Base-by-base conservation (phyloP, 23 tunicate species). In the Trididemnum miniatum region DNA sequence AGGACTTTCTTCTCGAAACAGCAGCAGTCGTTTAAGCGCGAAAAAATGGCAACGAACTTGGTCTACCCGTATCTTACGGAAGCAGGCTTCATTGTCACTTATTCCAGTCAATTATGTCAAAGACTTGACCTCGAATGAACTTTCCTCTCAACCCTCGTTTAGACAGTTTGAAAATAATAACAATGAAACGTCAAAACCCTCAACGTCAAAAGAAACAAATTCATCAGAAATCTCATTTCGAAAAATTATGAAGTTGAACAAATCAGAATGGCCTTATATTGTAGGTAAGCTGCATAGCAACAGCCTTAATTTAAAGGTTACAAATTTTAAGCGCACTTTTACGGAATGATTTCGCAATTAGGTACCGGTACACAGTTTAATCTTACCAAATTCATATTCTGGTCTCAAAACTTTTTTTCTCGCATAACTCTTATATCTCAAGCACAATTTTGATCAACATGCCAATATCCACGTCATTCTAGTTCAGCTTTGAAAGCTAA, bases 191-290 rank as follows among this genome's bases (percentile, higher is more conserved):
- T 23, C 31, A 37, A 15, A 28, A 38, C 27, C 9, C 5, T 2
- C 59, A 35, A 35, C 60, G 28, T 65, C 71, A 0, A 83, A 88
- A 40, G 80, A 76, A 22, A 49, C 75, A 34, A 79, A 76, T 7
- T 26, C 65, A 7, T 51, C 59, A 0, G 80, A 90, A 24, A 87
- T 72, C 1, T 54, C 86, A 15, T 23, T 85, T 40, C 63, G 71
- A 28, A 51, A 74, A 65, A 54, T 91, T 34, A 24, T 91, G 65
- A 74, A 71, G 0, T 22, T 87, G 39, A 91, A 91, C 80, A 76
- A 35, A 33, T 77, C 88, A 82, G 97, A 91, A 67, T 91, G 97
- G 97, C 67, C 73, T 15, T 82, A 87, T 49, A 87, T 91, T 30
- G 82, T 52, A 31, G 40, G 91, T 87, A 35, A 40, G 78, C n/a